Conservation (phyloP, 2,888 invertebrate species). For the Caenorhabditis angaria region DNA sequence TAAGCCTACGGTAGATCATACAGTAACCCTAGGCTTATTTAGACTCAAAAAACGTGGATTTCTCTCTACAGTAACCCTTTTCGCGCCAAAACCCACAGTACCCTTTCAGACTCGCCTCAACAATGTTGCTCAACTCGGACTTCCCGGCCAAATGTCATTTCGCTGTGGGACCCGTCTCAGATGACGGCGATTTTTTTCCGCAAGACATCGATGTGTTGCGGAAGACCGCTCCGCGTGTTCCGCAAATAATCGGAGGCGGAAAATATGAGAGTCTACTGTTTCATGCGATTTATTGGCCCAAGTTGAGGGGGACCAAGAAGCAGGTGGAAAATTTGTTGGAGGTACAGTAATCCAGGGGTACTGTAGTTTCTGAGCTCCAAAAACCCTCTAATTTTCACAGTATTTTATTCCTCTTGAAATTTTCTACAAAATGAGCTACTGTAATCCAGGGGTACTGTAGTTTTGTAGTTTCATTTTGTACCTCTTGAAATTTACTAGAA, state of each 20-base stretch:
- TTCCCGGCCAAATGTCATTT: constrained; percentile 59
- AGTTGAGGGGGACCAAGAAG: constrained; percentile 56
- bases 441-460: no score
- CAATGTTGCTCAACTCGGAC: constrained; percentile 55
- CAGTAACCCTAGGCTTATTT: no score
- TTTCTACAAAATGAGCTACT: no score
- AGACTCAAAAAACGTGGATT: no score
- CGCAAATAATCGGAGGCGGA: constrained; percentile 62
- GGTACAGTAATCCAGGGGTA: no score
- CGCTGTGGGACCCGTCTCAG: constrained; percentile 65
- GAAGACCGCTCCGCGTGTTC: constrained; percentile 51
- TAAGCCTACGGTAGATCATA: no score
- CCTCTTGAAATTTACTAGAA: no score
- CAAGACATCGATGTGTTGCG: constrained; percentile 47
- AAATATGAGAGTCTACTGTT: constrained; percentile 67
- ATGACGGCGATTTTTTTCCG: constrained; percentile 68
- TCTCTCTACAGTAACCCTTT: not conserved
- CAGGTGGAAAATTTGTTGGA: constrained; percentile 50
- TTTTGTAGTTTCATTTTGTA: no score
- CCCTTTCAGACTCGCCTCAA: constrained; percentile 51
- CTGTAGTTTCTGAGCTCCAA: no score
- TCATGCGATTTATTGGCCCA: constrained; percentile 60
- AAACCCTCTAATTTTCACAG: no score
- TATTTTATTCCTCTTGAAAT: no score
- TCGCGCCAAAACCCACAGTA: not conserved